Evolutionary conservation across 2,113 vertebrate genomes (phyloP).

Genomic region (Tenebrosternarchus preto): DNA sequence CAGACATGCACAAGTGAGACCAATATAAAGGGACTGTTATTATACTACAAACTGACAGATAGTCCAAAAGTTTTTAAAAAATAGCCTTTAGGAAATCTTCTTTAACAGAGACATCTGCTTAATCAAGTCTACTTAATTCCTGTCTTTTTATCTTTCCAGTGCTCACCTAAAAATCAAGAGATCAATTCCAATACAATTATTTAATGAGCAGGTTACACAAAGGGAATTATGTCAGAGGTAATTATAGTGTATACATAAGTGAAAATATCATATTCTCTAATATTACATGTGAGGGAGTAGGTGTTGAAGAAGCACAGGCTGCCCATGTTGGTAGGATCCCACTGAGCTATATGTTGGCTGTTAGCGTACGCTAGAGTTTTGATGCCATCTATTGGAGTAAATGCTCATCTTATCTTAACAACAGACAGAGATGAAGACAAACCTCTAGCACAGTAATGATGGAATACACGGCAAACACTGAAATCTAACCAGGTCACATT

Average conservation of each 20-base stretch:
- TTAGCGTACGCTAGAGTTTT: slow-evolving; percentile 88
- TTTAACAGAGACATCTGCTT: background rate
- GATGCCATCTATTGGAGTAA: slow-evolving; percentile 99
- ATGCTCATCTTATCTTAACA: slow-evolving; percentile 65
- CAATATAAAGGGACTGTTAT: background rate
- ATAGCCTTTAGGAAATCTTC: background rate
- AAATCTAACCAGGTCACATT: background rate
- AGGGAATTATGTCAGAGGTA: slow-evolving; percentile 13
- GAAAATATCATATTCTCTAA: background rate
- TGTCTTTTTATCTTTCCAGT: background rate
- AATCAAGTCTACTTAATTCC: background rate
- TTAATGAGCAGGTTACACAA: slow-evolving; percentile 4
- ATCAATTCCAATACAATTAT: background rate
- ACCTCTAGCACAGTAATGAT: background rate
- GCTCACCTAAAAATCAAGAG: background rate
- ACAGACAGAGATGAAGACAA: background rate
- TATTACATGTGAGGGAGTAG: background rate
- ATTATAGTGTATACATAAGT: slow-evolving; percentile 18
- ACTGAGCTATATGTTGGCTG: slow-evolving; percentile 24
- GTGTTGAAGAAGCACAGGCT: background rate
- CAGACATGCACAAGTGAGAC: no score
- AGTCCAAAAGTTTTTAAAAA: no score
- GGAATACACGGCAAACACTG: background rate
- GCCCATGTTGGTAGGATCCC: background rate
- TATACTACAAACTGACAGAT: background rate